Base-by-base conservation (phyloP, 2,888 invertebrate species). In the Cotesia congregata region DNA sequence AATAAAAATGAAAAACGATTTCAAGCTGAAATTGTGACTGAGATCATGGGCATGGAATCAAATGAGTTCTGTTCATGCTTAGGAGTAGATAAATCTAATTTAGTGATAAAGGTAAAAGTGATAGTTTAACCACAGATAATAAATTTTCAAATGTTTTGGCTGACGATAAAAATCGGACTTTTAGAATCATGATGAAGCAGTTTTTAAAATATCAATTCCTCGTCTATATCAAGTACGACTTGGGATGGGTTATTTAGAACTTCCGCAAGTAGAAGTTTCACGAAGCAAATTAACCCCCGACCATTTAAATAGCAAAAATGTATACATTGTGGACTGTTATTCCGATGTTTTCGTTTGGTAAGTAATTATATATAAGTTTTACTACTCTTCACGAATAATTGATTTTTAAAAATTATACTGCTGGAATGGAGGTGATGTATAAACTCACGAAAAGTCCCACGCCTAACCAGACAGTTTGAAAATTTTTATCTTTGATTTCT, bases 1-100 rank as follows among this genome's bases (percentile, higher is more conserved):
- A 99, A 98, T 90, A 99, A 99, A 90, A 97, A 98, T 86, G 99
- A 99, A 90, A 92, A 99, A 20, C 99, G 99, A 89, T 97, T 97
- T 87, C 95, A 95, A 88, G 95, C 98, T 0, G 98, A 98, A 86
- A 94, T 99, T 75, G 91, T 96, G 64, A 94, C 96, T 0, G 95
- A 97, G 88, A 91, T 92, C 60, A 95, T 96, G 89, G 95, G 95
- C 0, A 93, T 94, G 76, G 98, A 99, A 86, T 93, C 94, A 5
- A 90, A 91, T 5, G 95, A 95, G 39, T 99, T 99, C 90, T 97
- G 98, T 96, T 91, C 92, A 74, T 91, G 92, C 30, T 89, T 99
- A 20, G 93, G 93, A 0, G 90, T 92, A 79, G 89, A 74, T 41
- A 15, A 38, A 5, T 15, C 61, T 30, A 65, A 60, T 73, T 59